These are phyloP conservation scores for Drosophila malerkotliana DNA, from an alignment of 1,140 invertebrate species.

Conservation along the genomic window DNA sequence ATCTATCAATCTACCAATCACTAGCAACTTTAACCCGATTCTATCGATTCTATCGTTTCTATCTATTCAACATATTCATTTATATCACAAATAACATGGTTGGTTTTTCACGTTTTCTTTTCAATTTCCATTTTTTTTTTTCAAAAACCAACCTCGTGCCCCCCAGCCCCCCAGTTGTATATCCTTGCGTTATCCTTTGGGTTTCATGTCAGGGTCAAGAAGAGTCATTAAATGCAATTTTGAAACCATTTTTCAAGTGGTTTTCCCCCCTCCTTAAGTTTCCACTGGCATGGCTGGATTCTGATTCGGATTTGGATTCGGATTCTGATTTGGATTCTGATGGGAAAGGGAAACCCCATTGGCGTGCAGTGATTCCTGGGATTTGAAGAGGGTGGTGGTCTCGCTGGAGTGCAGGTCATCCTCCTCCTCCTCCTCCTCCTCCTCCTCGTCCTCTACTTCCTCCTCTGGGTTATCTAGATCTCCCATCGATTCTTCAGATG, in stretches of 20 bases:
- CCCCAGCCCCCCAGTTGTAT: background rate
- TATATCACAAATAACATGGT: slow-evolving; percentile 71
- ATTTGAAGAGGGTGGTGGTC: slow-evolving; percentile 69
- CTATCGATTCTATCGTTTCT: slow-evolving; percentile 32
- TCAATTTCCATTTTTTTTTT: background rate
- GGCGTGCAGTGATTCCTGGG: slow-evolving; percentile 56
- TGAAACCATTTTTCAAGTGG: slow-evolving; percentile 63
- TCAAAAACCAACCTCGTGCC: background rate
- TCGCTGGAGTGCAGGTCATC: slow-evolving; percentile 68
- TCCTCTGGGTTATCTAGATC: background rate
- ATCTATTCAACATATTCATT: slow-evolving; percentile 59
- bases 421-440: slow-evolving; percentile 37
- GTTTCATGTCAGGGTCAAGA: background rate
- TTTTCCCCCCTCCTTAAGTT: slow-evolving; percentile 15
- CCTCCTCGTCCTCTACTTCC: background rate
- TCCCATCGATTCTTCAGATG: background rate
- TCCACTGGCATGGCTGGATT: slow-evolving; percentile 31
- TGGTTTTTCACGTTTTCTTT: slow-evolving; percentile 12
- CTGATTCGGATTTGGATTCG: background rate
- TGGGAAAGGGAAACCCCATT: slow-evolving; percentile 44
- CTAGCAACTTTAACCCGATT: slow-evolving; percentile 50
- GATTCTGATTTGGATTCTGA: background rate
- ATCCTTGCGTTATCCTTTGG: background rate
- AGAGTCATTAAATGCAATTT: slow-evolving; percentile 66
- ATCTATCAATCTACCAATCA: slow-evolving; percentile 27